Evolutionary conservation across 1,140 invertebrate genomes (phyloP).

Genomic region (Contarinia nasturtii): DNA sequence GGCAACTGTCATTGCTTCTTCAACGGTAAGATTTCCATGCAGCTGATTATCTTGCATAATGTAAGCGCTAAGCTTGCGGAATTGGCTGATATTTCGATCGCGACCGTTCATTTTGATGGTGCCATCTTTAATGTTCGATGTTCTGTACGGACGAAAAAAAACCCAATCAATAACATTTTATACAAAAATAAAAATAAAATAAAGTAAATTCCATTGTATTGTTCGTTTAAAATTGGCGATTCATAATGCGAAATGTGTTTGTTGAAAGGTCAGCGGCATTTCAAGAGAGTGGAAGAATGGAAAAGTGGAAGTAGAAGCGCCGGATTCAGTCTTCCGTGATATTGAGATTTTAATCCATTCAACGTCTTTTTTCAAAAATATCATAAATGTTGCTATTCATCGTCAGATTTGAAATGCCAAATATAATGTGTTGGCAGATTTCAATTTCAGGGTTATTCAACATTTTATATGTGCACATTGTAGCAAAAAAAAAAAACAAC

Average conservation of each 20-base stretch:
- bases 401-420: background rate
- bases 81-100: slow-evolving; percentile 71
- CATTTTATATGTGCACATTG: too few species aligned
- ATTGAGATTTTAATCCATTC: too few species aligned
- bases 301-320: too few species aligned
- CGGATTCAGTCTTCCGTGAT: too few species aligned
- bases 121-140: slow-evolving; percentile 45
- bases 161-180: background rate
- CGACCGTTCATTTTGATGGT: slow-evolving; percentile 71
- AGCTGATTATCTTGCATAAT: slow-evolving; percentile 98
- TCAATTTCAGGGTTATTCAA: too few species aligned
- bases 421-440: too few species aligned
- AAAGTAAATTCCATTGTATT: background rate
- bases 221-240: background rate
- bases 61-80: slow-evolving; percentile 87
- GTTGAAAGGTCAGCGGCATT: background rate
- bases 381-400: too few species aligned
- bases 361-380: background rate
- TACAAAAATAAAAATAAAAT: background rate
- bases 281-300: too few species aligned
- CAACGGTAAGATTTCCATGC: slow-evolving; percentile 78
- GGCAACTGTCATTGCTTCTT: slow-evolving; percentile 85
- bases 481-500: too few species aligned
- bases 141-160: slow-evolving; percentile 27
- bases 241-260: background rate